Base-by-base conservation (phyloP, 2,888 invertebrate species). In the Suillia variegata region DNA sequence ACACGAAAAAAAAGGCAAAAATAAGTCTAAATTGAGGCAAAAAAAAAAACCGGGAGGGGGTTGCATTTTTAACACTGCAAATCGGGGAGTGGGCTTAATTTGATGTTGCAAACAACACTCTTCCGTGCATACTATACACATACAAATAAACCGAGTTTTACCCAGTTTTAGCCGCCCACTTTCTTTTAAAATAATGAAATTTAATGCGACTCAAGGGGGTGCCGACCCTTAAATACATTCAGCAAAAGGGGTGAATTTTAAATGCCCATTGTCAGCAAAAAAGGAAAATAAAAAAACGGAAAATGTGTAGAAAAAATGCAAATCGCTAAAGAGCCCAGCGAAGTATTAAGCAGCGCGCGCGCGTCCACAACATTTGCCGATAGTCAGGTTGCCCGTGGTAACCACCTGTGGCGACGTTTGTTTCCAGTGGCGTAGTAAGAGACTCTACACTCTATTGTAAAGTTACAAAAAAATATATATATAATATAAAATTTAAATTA, bases 321-420 rank as follows among this genome's bases (percentile, higher is more conserved):
- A 26, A 38, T 4, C 20, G 13, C 4, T 38, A 38, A 10, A 38
- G n/a, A 38, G 38, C 38, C n/a, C 12, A 38, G 26, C 38, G 17
- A 6, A 20, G 18, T 18, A 17, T 45, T 20, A 18, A 5, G 45
- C 45, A 3, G 3, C 38, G 10, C n/a, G 12, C 38, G n/a, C 17
- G 3, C 38, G 10, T 13, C 38, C 38, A 38, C 38, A 45, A 17
- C 45, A 8, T 17, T 18, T 8, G 38, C 38, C n/a, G 38, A 10
- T 10, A 13, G 15, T n/a, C n/a, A 4, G 12, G 45, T 45, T 45
- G 45, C 20, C 20, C 17, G 17, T 45, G 45, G 45, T 45, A 45
- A 45, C 45, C 45, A 45, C 45, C 45, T 45, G 45, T 45, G 20
- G 45, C 45, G 20, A 45, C n/a, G n/a, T n/a, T n/a, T n/a, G n/a